phyloP scores from a whole-genome alignment of 2,888 invertebrate genomes.

The Caenorhabditis zanzibari region DNA sequence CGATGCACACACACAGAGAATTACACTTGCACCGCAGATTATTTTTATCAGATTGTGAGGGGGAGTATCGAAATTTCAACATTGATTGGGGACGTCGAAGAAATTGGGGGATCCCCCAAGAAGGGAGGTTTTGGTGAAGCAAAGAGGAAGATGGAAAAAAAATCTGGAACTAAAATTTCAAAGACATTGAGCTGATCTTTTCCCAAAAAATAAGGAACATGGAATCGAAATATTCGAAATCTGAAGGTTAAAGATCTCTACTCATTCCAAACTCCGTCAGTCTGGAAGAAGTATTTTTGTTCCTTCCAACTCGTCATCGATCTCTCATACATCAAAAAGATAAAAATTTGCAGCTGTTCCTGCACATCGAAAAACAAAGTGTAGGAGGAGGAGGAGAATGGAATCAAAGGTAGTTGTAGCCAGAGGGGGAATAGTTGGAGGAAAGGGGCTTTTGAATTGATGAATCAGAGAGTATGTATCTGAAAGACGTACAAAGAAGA shows the following conservation, averaged over 20 bases:
- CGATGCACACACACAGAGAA: neutral
- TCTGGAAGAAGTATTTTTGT: neutral
- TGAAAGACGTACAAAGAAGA: too few species aligned
- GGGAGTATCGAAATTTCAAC: conserved; percentile 22
- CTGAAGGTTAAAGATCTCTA: too few species aligned
- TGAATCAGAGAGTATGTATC: too few species aligned
- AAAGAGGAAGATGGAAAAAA: too few species aligned
- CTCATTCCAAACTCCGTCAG: too few species aligned
- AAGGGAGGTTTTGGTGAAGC: too few species aligned
- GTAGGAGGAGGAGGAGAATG: neutral
- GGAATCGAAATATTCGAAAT: too few species aligned
- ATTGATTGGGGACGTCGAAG: conserved; percentile 1
- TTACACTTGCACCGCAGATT: conserved; percentile 59
- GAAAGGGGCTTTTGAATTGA: too few species aligned
- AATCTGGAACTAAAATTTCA: too few species aligned
- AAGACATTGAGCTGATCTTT: too few species aligned
- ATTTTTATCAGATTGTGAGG: conserved; percentile 53
- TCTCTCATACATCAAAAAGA: conserved; percentile 5
- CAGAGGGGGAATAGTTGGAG: too few species aligned
- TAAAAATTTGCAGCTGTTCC: conserved; percentile 6
- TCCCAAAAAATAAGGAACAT: too few species aligned
- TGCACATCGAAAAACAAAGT: conserved; percentile 7
- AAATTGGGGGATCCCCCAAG: neutral
- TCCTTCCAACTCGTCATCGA: neutral
- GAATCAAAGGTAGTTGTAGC: neutral